phyloP scores from a whole-genome alignment of 2,113 vertebrate genomes.

The Gallinago undulata region DNA sequence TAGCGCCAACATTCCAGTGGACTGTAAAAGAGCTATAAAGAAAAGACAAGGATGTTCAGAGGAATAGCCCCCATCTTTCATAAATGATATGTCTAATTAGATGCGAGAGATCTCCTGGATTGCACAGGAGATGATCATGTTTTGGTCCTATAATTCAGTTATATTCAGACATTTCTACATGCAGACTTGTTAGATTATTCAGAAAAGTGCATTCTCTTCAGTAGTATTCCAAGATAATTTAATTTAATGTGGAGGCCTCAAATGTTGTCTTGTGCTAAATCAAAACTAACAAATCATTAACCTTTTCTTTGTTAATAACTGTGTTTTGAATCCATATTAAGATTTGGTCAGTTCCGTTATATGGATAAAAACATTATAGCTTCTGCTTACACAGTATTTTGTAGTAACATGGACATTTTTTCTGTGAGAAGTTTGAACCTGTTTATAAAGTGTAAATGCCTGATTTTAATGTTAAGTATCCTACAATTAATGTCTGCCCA shows the following conservation, averaged over 20 bases:
- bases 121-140: background rate
- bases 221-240: background rate
- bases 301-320: background rate
- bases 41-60: background rate
- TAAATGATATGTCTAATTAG: background rate
- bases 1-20: background rate
- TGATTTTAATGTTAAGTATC: background rate
- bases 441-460: background rate
- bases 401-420: background rate
- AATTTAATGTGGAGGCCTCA: background rate
- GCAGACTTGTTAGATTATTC: background rate
- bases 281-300: conserved; percentile 40
- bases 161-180: background rate
- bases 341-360: background rate
- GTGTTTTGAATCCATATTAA: background rate
- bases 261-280: background rate
- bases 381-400: background rate
- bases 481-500: background rate
- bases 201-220: background rate
- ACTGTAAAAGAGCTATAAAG: background rate
- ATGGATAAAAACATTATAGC: background rate
- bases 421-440: background rate
- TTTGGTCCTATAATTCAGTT: background rate
- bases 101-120: background rate
- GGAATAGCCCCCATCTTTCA: background rate